Percentiles rank a stretch among this genome's conserved stretches.
These are phyloP conservation scores for Ictalurus furcatus DNA, from an alignment of 2,113 vertebrate species.

Conservation along the genomic window DNA sequence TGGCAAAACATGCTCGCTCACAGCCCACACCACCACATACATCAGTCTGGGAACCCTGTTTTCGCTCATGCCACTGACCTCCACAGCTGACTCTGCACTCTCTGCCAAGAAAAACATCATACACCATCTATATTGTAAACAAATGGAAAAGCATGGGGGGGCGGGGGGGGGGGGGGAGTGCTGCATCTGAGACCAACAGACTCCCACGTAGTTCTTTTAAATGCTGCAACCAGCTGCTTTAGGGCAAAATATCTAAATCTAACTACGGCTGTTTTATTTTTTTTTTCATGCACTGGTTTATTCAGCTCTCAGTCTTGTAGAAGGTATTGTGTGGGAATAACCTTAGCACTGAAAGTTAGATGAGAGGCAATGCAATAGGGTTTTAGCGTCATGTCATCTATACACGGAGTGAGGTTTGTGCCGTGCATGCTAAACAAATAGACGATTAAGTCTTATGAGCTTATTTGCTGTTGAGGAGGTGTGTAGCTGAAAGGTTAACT, in stretches of 20 bases:
- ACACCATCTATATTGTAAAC: constrained; percentile 17
- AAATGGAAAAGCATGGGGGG: constrained; percentile 13
- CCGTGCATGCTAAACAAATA: constrained; percentile 41
- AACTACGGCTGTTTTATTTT: neutral
- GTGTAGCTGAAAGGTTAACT: constrained; percentile 45
- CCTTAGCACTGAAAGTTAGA: neutral
- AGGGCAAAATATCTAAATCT: constrained; percentile 26
- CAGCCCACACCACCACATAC: constrained; percentile 14
- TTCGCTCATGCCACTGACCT: neutral
- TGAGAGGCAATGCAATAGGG: neutral
- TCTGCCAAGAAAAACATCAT: constrained; percentile 15
- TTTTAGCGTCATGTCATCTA: neutral
- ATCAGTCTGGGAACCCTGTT: constrained; percentile 21
- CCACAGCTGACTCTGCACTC: constrained; percentile 24
- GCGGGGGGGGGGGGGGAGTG: neutral
- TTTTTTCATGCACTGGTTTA: neutral
- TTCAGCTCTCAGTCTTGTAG: neutral
- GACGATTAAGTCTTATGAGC: constrained; percentile 50
- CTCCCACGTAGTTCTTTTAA: constrained; percentile 34
- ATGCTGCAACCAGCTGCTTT: constrained; percentile 8
- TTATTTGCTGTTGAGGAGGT: constrained; percentile 40
- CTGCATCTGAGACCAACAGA: constrained; percentile 26
- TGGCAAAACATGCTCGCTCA: constrained; percentile 29
- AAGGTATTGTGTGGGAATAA: constrained; percentile 7
- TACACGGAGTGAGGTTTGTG: neutral